Base-by-base conservation (phyloP, 2,888 invertebrate species). In the Monochamus alternatus region DNA sequence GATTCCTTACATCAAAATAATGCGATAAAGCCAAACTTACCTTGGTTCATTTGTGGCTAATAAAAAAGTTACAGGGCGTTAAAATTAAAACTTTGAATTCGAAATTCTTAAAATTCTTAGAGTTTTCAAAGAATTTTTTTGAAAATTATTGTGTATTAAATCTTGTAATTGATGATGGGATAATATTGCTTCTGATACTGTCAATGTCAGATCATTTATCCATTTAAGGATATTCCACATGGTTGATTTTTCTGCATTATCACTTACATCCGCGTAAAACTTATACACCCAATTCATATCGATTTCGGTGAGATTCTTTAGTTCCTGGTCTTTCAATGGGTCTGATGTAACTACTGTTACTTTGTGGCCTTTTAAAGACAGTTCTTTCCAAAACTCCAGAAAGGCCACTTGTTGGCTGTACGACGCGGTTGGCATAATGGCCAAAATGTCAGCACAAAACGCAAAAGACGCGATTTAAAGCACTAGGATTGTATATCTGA, bases 271-370 rank as follows among this genome's bases (percentile, higher is more conserved):
- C 0, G 22, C 30, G 8, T 32, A 31, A 38, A 31, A 55, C n/a
- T 52, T 32, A n/a, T 66, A 67, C 1, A 10, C 12, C 52, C 52
- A 67, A 7, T 30, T 31, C 7, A 38, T 30, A 60, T 59, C 38
- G 1, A 85, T 82, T 81, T 85, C 84, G 3, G 84, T 84, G 8
- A 85, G 69, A 65, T 85, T 85, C 1, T 69, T 74, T 58, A 85
- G 73, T 5, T 55, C 65, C 0, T 79, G 72, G 72, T 84, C 81
- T 4, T 81, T 81, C 22, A 84, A 59, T 2, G 83, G 83, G 77
- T 83, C 67, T 1, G 84, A 78, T 3, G 84, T 82, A 47, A 84
- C 47, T 1, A 83, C 81, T 12, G 83, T 83, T 0, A 85, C 81
- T 44, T 82, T 14, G 63, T 85, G 84, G 2, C 84, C 84, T 73